Evolutionary conservation across 2,113 vertebrate species (phyloP), one percentile per base, ranked within the genome.

Genomic region (Perca fluviatilis): DNA sequence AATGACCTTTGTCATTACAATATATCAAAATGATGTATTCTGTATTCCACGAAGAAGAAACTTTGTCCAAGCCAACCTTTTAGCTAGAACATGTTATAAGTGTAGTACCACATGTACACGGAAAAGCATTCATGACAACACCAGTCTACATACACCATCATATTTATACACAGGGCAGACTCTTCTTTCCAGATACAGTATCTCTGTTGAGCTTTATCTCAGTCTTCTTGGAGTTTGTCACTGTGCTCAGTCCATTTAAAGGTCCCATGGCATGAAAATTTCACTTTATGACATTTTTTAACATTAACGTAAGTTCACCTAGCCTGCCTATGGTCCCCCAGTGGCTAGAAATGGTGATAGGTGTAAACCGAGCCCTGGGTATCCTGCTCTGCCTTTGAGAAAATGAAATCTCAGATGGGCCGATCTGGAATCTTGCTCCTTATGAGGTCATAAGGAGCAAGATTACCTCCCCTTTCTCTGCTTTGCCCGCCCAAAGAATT

Each of bases 41-140:
- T 58, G 8, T 50, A 62, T 54, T 50, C 14, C 21, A 56, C 21
- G 21, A 4, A 54, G 12, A 63, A 67, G n/a, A 62, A 64, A 33
- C 15, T 79, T 86, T 67, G 60, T 88, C 83, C 83, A 40, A 72
- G 68, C 53, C 77, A 67, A n/a, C n/a, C 0, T 57, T 69, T 53
- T 27, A 58, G 30, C 30, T 15, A 36, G 13, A 53, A 23, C 6
- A 5, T 33, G 10, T 69, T 47, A 27, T 23, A 25, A 53, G 18
- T 27, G 47, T 70, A 73, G 10, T 18, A 54, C 63, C 7, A 16
- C 40, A 2, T 27, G 27, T 27, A 27, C 27, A 50, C n/a, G 43
- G 30, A 33, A 58, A 66, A 50, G 6, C n/a, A 65, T n/a, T 66
- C 51, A n/a, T 4, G 8, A 21, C 49, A 43, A 14, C 9, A 46